Percentiles rank a stretch among this genome's conserved stretches.
Conservation (phyloP, 2,888 invertebrate genomes). For the Epinotia demarniana region DNA sequence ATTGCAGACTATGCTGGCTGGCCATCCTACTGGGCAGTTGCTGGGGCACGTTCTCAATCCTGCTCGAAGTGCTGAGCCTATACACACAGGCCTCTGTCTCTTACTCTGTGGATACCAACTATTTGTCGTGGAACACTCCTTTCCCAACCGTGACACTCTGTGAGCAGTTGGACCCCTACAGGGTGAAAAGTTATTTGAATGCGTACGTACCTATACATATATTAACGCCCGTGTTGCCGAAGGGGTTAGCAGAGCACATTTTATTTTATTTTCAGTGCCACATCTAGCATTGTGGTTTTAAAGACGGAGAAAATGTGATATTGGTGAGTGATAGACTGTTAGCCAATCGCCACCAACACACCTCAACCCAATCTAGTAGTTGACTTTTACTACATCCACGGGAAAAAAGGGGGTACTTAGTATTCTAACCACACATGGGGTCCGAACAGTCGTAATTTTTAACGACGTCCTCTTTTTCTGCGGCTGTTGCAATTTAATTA, state of each 20-base stretch:
- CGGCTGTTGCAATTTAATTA: neutral
- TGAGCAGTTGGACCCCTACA: slow-evolving; percentile 70
- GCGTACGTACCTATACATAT: slow-evolving; percentile 56
- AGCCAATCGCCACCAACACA: no score
- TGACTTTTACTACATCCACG: no score
- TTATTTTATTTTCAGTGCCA: no score
- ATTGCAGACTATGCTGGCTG: slow-evolving; percentile 83
- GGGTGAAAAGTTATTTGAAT: slow-evolving; percentile 60
- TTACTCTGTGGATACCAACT: slow-evolving; percentile 84
- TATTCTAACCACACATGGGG: no score
- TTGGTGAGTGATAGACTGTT: no score
- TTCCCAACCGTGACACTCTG: slow-evolving; percentile 87
- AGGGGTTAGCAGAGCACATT: no score
- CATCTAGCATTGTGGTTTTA: no score
- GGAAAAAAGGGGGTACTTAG: no score
- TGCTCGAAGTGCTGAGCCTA: slow-evolving; percentile 73
- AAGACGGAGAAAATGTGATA: no score
- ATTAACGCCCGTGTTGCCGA: neutral
- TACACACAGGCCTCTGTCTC: slow-evolving; percentile 79
- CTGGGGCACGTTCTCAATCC: slow-evolving; percentile 60
- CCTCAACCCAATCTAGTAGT: no score
- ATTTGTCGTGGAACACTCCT: slow-evolving; percentile 85
- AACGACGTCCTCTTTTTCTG: neutral
- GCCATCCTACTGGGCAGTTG: slow-evolving; percentile 68
- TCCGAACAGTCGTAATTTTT: neutral